phyloP scores from a whole-genome alignment of 2,888 invertebrate genomes.

The Salpingus planirostris region DNA sequence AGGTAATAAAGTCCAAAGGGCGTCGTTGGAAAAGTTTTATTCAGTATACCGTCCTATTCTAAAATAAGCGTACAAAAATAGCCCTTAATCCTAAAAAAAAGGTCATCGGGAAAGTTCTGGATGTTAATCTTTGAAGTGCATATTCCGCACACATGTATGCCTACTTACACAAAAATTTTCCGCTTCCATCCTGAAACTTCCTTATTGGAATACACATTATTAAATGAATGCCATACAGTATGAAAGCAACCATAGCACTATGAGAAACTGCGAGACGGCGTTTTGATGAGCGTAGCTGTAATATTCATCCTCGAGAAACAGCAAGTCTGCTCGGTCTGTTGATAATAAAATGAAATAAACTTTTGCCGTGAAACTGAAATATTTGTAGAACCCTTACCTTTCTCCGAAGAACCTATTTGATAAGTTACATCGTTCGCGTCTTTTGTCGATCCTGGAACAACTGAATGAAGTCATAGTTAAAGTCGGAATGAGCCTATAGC shows the following conservation, averaged over 20 bases:
- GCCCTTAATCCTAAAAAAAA: constrained; percentile 18
- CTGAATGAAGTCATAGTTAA: constrained; percentile 10
- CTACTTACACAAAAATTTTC: too few species aligned
- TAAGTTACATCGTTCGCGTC: constrained; percentile 16
- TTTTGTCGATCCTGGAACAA: constrained; percentile 16
- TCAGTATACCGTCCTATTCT: constrained; percentile 13
- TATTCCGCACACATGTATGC: too few species aligned
- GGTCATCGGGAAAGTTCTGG: constrained; percentile 6
- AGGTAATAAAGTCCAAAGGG: constrained; percentile 3
- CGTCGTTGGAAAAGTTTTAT: constrained; percentile 15
- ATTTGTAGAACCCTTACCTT: constrained; percentile 19
- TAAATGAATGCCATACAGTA: constrained; percentile 13
- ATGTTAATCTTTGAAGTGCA: constrained; percentile 4
- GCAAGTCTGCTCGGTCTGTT: constrained; percentile 25
- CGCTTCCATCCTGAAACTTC: constrained; percentile 5
- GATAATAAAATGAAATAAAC: constrained; percentile 18
- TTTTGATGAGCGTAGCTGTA: constrained; percentile 22
- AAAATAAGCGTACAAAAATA: constrained; percentile 31
- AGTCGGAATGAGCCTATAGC: too few species aligned
- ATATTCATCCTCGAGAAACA: constrained; percentile 24
- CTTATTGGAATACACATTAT: constrained; percentile 10
- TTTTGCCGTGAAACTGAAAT: constrained; percentile 14
- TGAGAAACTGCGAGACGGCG: constrained; percentile 11
- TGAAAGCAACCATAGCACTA: constrained; percentile 12
- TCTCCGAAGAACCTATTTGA: constrained; percentile 17